Evolutionary conservation across 2,797 vertebrate species (phyloP), one percentile per base, ranked within the genome.

Genomic region (Cynopterus sphinx): DNA sequence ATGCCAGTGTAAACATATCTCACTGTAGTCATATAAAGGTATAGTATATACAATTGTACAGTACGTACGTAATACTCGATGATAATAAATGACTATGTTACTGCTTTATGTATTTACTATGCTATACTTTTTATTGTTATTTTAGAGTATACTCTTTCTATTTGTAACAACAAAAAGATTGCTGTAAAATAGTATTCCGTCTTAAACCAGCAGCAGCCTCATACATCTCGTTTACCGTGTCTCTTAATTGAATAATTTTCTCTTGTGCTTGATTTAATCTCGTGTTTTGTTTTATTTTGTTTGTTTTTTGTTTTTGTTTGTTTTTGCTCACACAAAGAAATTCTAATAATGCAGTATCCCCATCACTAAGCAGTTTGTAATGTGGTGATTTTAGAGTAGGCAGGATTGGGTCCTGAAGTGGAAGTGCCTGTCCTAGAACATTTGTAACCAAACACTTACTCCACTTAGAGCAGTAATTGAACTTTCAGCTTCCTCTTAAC

Each of bases 401-500:
- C 41, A 4, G 46, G 39, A 2, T n/a, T 86, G 57, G 39, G 53
- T 9, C 75, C 65, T 55, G 26, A 57, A 67, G 65, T 39, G 26
- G 78, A 96, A 74, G 39, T 2, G 11, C 33, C 91, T 24, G 17
- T 75, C 46, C 83, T 63, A 67, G 89, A 73, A 95, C 46, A 53
- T 96, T 87, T 79, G 83, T 94, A 96, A 95, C 79, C 81, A 93
- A 78, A 96, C 36, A 90, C 84, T 71, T 55, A 9, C 22, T 53
- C 81, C 87, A 78, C 81, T 90, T 46, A 87, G 55, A 93, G 67
- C 51, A 65, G 77, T 88, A n/a, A 59, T 67, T 96, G 93, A 95
- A 94, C 77, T 93, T 96, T 95, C 61, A 75, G 33, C 93, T 51
- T 94, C 33, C 53, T 95, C 75, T 92, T 92, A 65, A 73, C 74